Conservation (phyloP, 2,888 invertebrate genomes). For the Cephonodes hylas region DNA sequence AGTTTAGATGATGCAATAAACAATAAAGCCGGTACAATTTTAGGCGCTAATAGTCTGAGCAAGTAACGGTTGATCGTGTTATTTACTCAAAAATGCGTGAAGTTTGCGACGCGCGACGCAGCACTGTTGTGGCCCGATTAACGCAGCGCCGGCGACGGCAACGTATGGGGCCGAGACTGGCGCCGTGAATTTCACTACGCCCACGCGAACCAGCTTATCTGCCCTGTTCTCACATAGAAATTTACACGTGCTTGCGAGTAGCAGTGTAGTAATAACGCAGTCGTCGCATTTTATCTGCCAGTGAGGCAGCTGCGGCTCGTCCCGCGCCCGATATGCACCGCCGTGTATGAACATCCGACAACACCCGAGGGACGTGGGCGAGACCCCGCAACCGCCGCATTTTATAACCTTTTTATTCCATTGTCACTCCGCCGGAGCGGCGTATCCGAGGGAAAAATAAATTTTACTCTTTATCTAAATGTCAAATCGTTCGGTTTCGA, state of each 20-base stretch:
- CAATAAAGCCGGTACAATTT: constrained; percentile 6
- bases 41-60: not conserved
- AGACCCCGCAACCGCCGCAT: constrained; percentile 66
- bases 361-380: constrained; percentile 74
- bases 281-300: constrained; percentile 72
- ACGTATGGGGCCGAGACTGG: constrained; percentile 47
- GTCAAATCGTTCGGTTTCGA: constrained; percentile 80
- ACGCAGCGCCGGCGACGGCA: constrained; percentile 16
- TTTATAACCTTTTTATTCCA: constrained; percentile 81
- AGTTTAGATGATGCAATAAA: not conserved
- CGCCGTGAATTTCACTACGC: constrained; percentile 62
- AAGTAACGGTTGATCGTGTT: constrained; percentile 4
- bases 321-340: constrained; percentile 52
- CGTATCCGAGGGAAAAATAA: constrained; percentile 75
- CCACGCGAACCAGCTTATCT: constrained; percentile 70
- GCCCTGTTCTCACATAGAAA: constrained; percentile 74
- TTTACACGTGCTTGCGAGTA: constrained; percentile 77
- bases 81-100: constrained; percentile 34
- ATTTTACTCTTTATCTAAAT: constrained; percentile 80
- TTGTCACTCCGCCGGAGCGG: constrained; percentile 72
- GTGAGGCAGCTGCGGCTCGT: constrained; percentile 54
- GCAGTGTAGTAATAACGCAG: constrained; percentile 67
- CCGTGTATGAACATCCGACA: constrained; percentile 57
- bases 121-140: not conserved
- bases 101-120: constrained; percentile 39